Evolutionary conservation across 2,113 vertebrate genomes (phyloP).

Genomic region (Anthoscopus minutus): DNA sequence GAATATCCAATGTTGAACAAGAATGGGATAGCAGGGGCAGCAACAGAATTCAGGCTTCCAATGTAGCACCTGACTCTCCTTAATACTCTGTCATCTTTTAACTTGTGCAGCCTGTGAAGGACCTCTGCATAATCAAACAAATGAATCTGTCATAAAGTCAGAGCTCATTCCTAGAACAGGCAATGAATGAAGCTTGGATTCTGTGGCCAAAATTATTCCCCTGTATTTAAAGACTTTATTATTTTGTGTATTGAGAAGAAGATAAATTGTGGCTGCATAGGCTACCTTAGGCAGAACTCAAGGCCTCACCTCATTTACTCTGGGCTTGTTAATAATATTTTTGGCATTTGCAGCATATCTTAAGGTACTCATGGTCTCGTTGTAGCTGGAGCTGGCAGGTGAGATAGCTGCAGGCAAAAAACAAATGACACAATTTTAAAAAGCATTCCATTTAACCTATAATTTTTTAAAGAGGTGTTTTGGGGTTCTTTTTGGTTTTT

Average conservation of each 20-base stretch:
- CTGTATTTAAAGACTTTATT: background rate
- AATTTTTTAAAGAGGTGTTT: background rate
- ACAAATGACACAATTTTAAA: background rate
- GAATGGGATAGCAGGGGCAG: background rate
- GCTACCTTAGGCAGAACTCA: background rate
- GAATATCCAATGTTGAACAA: background rate
- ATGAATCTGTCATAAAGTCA: background rate
- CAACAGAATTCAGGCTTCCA: background rate
- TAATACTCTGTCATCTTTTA: background rate
- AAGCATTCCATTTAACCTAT: background rate
- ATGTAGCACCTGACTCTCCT: background rate
- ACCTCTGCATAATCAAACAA: background rate
- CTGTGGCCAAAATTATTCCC: background rate
- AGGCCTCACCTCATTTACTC: slow-evolving; percentile 89
- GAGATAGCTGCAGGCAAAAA: slow-evolving; percentile 81
- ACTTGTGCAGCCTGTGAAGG: background rate
- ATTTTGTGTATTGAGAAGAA: background rate
- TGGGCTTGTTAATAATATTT: slow-evolving; percentile 94
- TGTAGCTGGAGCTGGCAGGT: slow-evolving; percentile 89
- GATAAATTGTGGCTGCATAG: background rate
- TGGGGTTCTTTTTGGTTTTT: background rate
- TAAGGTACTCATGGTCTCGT: slow-evolving; percentile 92
- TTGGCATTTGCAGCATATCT: slow-evolving; percentile 94
- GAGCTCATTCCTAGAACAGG: background rate
- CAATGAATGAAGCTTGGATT: background rate